Percentiles rank a stretch among this genome's conserved stretches.
These are phyloP conservation scores for Adelognathus sp. DNA, from an alignment of 2,888 invertebrate species.

Conservation along the genomic window DNA sequence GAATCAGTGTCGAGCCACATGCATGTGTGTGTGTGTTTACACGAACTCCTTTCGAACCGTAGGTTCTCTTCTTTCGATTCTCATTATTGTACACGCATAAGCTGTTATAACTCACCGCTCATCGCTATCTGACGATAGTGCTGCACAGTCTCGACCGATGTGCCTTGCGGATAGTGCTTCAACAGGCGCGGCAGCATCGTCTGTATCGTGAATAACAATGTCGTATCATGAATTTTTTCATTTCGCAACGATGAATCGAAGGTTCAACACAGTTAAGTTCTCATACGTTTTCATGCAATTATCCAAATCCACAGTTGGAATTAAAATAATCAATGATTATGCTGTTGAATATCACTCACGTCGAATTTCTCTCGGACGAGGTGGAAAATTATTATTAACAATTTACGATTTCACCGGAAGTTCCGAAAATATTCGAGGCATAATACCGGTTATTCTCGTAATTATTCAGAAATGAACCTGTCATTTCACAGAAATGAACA, in stretches of 20 bases:
- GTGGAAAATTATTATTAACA: too few relatives aligned
- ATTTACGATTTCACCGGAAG: too few relatives aligned
- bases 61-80: background rate
- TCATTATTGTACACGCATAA: conserved; percentile 1
- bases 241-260: background rate
- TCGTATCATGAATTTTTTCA: conserved; percentile 19
- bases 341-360: too few relatives aligned
- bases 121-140: conserved; percentile 73
- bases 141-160: conserved; percentile 70
- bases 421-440: too few relatives aligned
- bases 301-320: too few relatives aligned
- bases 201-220: conserved; percentile 52
- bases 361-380: too few relatives aligned
- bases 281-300: too few relatives aligned
- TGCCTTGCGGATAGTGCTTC: conserved; percentile 73
- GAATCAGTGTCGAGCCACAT: conserved; percentile 12
- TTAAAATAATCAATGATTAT: background rate
- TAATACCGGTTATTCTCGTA: too few relatives aligned
- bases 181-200: conserved; percentile 65
- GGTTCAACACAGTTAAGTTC: too few relatives aligned
- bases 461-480: too few relatives aligned
- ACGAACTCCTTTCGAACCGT: background rate
- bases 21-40: background rate
- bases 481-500: too few relatives aligned
- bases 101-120: conserved; percentile 64